Evolutionary conservation across 1,140 invertebrate species (phyloP).

Genomic region (Chymomyza costata): DNA sequence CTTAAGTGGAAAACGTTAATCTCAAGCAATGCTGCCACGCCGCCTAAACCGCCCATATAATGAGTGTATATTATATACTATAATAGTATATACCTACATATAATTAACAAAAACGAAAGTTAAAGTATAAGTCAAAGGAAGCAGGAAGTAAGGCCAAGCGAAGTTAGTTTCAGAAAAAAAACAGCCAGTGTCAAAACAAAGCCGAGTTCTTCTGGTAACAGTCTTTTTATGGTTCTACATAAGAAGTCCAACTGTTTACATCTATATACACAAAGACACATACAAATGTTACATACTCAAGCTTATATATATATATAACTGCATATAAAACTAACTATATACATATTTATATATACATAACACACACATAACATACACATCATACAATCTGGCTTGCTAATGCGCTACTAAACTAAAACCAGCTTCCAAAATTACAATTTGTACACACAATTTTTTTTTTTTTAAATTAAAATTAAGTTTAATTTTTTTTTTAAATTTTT

Average conservation of each 20-base stretch:
- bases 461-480: constrained; percentile 2
- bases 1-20: constrained; percentile 57
- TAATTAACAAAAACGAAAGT: too few relatives aligned
- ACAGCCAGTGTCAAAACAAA: constrained; percentile 13
- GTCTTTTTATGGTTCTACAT: constrained; percentile 64
- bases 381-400: constrained; percentile 31
- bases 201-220: constrained; percentile 27
- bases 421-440: too few relatives aligned
- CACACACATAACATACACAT: constrained; percentile 15
- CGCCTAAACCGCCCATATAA: constrained; percentile 24
- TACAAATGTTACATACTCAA: constrained; percentile 10
- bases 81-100: neutral
- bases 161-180: neutral
- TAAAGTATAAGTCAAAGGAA: neutral
- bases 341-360: constrained; percentile 35
- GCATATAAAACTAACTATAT: constrained; percentile 20
- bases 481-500: constrained; percentile 6
- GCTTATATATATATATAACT: constrained; percentile 37
- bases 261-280: constrained; percentile 13
- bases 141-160: neutral
- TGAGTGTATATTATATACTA: constrained; percentile 13
- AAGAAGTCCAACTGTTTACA: constrained; percentile 53
- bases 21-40: constrained; percentile 66
- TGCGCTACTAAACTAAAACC: neutral
- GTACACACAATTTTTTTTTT: constrained; percentile 1